phyloP scores from a whole-genome alignment of 2,797 vertebrate genomes.

The Cynopterus sphinx region DNA sequence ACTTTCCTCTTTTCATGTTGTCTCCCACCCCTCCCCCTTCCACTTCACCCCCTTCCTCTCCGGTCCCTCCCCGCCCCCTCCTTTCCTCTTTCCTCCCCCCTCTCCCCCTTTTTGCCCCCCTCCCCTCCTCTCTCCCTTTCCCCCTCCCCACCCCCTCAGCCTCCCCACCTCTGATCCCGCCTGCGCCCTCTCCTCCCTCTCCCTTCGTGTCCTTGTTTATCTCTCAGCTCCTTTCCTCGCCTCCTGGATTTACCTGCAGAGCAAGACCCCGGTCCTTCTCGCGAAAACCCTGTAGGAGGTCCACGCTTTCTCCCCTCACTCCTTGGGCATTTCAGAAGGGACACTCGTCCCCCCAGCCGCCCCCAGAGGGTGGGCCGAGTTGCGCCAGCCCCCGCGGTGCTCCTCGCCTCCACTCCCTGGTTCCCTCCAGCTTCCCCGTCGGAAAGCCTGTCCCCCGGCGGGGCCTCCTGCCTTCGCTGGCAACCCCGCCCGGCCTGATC shows the following conservation, averaged over 20 bases:
- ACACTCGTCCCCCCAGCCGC: slow-evolving; percentile 65
- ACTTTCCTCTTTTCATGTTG: neutral
- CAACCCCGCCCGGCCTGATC: slow-evolving; percentile 86
- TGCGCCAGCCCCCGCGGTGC: slow-evolving; percentile 81
- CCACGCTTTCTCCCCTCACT: slow-evolving; percentile 71
- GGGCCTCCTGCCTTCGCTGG: slow-evolving; percentile 88
- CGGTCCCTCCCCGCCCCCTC: neutral
- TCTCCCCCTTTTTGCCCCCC: accelerated
- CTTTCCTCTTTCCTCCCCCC: neutral
- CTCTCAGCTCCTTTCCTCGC: slow-evolving; percentile 67
- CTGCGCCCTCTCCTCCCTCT: neutral
- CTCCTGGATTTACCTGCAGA: slow-evolving; percentile 75
- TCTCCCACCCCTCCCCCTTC: neutral
- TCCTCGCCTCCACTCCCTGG: slow-evolving; percentile 85
- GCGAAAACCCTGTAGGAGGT: slow-evolving; percentile 29
- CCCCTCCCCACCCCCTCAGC: neutral
- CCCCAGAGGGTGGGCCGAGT: slow-evolving; percentile 75
- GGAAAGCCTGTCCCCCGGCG: slow-evolving; percentile 88
- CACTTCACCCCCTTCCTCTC: neutral
- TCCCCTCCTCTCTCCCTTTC: neutral
- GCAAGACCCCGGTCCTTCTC: slow-evolving; percentile 68
- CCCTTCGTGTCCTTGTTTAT: slow-evolving; percentile 49
- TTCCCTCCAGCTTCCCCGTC: slow-evolving; percentile 83
- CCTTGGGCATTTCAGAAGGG: slow-evolving; percentile 69
- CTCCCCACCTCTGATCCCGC: slow-evolving; percentile 26